Evolutionary conservation across 2,113 vertebrate species (phyloP), one percentile per base, ranked within the genome.

Genomic region (Gambusia affinis): DNA sequence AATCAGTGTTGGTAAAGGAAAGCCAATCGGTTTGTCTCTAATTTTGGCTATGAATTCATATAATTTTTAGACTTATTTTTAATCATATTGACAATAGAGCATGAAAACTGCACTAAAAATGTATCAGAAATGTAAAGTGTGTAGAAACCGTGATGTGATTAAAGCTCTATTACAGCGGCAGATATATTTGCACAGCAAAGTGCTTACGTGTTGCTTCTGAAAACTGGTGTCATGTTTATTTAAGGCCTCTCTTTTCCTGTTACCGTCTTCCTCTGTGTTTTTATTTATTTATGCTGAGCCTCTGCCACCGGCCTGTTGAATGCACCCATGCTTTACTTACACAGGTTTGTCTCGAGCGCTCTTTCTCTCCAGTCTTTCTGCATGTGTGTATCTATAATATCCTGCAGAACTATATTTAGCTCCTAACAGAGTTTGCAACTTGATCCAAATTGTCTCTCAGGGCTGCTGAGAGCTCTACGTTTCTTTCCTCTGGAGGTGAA

Each of bases 381-480:
- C 54, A 65, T 71, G 84, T 81, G 90, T 89, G 86, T 91, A 72
- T 90, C 85, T 89, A 87, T 88, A 90, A 89, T 89, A 92, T 93
- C 89, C 92, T 87, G 87, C 83, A 81, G 85, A 81, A 82, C 92
- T 95, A 95, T 93, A 95, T 94, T 91, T 95, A 94, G 94, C 73
- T 37, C 83, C 79, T 90, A 91, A 91, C 92, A 91, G 90, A 93
- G 93, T 93, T 90, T 94, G 94, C 90, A 95, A 95, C 94, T 92
- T 92, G 93, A 95, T 93, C 94, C 67, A 87, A 91, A 92, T 92
- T 93, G 93, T 94, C 89, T 92, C 88, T 79, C 87, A 86, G 87
- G 79, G 88, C 89, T 82, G 77, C 87, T 79, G 87, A 82, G 74
- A 78, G 73, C 86, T 69, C 82, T 63, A 74, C 19, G 27, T 70